A percentile compares a stretch with the other conserved stretches of the same genome.
phyloP scores from a whole-genome alignment of 1,140 invertebrate genomes.

The Chrysomallon squamiferum region DNA sequence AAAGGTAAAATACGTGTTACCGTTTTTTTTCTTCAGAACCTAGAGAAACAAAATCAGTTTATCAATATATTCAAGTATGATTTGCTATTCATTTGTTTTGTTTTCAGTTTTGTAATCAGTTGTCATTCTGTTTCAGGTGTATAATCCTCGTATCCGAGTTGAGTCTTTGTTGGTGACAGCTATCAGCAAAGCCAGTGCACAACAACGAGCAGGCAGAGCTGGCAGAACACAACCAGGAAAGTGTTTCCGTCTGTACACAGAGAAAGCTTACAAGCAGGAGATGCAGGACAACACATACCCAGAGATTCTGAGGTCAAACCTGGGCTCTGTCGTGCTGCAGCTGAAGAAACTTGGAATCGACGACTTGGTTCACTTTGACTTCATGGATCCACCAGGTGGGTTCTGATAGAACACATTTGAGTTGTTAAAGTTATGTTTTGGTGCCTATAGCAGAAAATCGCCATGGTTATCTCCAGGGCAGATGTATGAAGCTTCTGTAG shows the following conservation, averaged over 20 bases:
- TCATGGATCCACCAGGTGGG: slow-evolving; percentile 95
- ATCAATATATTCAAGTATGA: too few relatives aligned
- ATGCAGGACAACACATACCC: slow-evolving; percentile 99
- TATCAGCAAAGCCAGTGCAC: slow-evolving; percentile 99
- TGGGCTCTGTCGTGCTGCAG: slow-evolving; percentile 96
- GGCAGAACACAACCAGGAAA: slow-evolving; percentile 97
- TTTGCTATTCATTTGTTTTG: too few relatives aligned
- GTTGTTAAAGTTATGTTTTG: neutral
- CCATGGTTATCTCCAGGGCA: neutral
- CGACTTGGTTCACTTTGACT: slow-evolving; percentile 99
- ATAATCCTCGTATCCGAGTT: slow-evolving; percentile 95
- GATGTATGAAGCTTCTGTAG: neutral
- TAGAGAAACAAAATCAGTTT: too few relatives aligned
- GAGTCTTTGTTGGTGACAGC: slow-evolving; percentile 97
- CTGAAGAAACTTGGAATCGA: slow-evolving; percentile 99
- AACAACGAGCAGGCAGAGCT: slow-evolving; percentile 96
- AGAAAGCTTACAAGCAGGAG: slow-evolving; percentile 97
- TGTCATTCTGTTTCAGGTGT: slow-evolving; percentile 77
- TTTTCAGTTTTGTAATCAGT: too few relatives aligned
- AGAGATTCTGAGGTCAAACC: slow-evolving; percentile 96
- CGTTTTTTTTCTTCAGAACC: too few relatives aligned
- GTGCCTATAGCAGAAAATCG: neutral
- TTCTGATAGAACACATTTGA: neutral
- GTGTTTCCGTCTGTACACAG: slow-evolving; percentile 98
- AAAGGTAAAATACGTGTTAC: too few relatives aligned